These are phyloP conservation scores for Pygocentrus nattereri DNA, from an alignment of 2,797 vertebrate species.

Conservation along the genomic window DNA sequence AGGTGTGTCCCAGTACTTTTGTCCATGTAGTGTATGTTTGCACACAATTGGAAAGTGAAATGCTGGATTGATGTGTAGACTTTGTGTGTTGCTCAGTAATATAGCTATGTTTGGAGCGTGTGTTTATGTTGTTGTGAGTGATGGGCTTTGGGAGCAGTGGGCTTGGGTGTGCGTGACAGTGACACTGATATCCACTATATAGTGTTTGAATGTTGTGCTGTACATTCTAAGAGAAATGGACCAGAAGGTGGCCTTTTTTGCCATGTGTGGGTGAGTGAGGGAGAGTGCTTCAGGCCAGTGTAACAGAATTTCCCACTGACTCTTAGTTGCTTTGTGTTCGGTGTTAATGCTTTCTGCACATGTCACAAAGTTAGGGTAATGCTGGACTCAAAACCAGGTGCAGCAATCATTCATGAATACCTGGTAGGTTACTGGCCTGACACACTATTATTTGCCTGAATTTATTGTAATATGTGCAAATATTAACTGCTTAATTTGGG, in stretches of 20 bases:
- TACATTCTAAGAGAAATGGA: constrained; percentile 58
- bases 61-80: too few relatives aligned
- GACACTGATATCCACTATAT: not conserved
- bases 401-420: not conserved
- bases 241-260: constrained; percentile 78
- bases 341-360: constrained; percentile 36
- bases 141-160: too few relatives aligned
- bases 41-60: too few relatives aligned
- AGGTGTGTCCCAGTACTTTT: too few relatives aligned
- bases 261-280: constrained; percentile 70
- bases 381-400: not conserved
- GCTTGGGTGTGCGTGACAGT: not conserved
- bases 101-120: too few relatives aligned
- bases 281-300: constrained; percentile 58
- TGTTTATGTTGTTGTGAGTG: too few relatives aligned
- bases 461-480: not conserved
- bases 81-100: too few relatives aligned
- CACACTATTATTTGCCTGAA: not conserved
- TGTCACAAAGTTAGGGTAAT: constrained; percentile 6
- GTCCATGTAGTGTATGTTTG: too few relatives aligned
- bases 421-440: not conserved
- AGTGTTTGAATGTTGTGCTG: not conserved
- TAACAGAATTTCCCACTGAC: constrained; percentile 30
- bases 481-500: not conserved
- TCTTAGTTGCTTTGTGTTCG: constrained; percentile 21